Evolutionary conservation across 2,888 invertebrate species (phyloP), one percentile per base, ranked within the genome.

Genomic region (Lordiphosa andalusiaca): DNA sequence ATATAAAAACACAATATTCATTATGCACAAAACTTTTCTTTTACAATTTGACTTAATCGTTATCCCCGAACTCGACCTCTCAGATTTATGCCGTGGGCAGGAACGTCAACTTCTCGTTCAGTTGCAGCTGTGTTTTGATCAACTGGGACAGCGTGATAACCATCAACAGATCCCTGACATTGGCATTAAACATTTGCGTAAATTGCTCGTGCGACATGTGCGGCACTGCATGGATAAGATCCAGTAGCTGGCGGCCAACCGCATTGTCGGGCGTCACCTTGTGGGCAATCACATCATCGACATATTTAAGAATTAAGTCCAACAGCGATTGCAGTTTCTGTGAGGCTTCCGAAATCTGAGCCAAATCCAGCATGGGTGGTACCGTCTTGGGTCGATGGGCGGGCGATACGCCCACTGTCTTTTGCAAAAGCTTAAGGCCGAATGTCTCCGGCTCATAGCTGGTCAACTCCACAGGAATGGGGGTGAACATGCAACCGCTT

Each of bases 91-190:
- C 89, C 25, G 95, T 93, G 42, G 95, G 95, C 72, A 96, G 91
- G 75, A 96, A 92, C 6, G 96, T 96, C 42, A 99, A 92, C 90
- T 98, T 98, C 90, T 99, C 99, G 90, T 98, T 98, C 53, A 99
- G 92, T 86, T 97, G 96, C 82, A 99, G 92, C 90, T 99, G 98
- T 2, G 98, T 98, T 91, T 98, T 97, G 85, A 98, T 96, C 61
- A 99, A 92, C 87, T 98, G 98, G 10, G 98, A 96, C 61, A 99
- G 92, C 41, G 98, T 98, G 78, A 98, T 94, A 39, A 97, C 97
- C 99, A 99, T 99, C 83, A 99, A 91, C 80, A 99, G 92, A 91
- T 99, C 99, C 90, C 99, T 98, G 88, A 98, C 95, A 86, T 97
- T 96, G 75, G 97, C 95, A 88, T 98, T 98, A 89, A 99, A 95